A percentile compares a stretch with the other conserved stretches of the same genome.
Evolutionary conservation across 2,888 invertebrate genomes (phyloP).

Genomic region (Drosophila planitibia): DNA sequence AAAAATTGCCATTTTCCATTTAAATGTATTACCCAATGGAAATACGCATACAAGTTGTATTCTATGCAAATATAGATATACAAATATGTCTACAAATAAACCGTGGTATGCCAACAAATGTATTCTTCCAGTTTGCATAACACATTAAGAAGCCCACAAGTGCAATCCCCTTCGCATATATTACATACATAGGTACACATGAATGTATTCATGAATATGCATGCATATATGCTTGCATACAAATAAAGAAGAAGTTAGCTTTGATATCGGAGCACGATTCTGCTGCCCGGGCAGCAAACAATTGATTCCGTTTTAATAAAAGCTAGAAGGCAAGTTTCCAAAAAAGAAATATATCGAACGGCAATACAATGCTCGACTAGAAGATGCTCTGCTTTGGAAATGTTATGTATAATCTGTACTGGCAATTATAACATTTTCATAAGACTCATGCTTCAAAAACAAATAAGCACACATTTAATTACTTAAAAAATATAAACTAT

Average conservation of each 20-base stretch:
- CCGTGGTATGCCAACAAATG: neutral
- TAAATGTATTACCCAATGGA: neutral
- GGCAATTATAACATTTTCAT: too few species aligned
- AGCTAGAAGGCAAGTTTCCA: neutral
- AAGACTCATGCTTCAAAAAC: neutral
- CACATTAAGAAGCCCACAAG: conserved; percentile 12
- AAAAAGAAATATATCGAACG: neutral
- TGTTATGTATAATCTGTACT: rapidly evolving
- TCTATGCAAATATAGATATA: neutral
- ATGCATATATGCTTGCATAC: neutral
- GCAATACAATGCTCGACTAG: neutral
- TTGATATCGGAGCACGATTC: conserved; percentile 4
- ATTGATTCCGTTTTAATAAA: conserved; percentile 16
- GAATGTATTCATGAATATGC: neutral
- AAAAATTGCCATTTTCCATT: neutral
- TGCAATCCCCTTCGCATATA: neutral
- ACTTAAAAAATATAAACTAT: neutral
- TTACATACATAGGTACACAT: neutral
- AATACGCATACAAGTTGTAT: neutral
- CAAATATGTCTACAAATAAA: neutral
- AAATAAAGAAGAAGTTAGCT: neutral
- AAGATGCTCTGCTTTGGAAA: neutral
- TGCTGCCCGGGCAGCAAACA: conserved; percentile 19
- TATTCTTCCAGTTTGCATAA: conserved; percentile 14
- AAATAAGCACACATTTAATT: neutral